phyloP scores from a whole-genome alignment of 2,113 vertebrate genomes.

The Oreochromis aureus region DNA sequence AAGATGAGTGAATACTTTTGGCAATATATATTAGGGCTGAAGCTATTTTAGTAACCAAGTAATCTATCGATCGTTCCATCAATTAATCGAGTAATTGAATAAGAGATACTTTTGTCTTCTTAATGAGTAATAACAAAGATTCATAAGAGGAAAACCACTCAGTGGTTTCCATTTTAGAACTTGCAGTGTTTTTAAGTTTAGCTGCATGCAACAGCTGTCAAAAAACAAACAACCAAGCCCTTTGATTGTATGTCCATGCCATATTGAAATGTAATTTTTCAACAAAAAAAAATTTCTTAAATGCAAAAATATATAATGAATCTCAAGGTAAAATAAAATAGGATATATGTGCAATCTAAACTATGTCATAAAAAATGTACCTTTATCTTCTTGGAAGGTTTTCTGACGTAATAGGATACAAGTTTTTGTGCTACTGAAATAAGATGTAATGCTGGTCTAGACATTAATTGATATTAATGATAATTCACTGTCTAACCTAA shows the following conservation, averaged over 20 bases:
- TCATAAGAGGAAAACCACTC: not conserved
- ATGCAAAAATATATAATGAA: not conserved
- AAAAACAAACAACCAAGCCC: not conserved
- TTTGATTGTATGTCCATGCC: not conserved
- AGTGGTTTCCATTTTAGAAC: not conserved
- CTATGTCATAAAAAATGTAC: not conserved
- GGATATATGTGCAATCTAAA: not conserved
- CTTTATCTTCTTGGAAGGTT: not conserved
- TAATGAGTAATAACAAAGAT: not conserved
- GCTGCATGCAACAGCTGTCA: fast-evolving
- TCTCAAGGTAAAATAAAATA: not conserved
- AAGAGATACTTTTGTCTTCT: not conserved
- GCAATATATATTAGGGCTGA: not conserved
- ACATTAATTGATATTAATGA: not conserved
- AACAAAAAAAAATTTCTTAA: no score
- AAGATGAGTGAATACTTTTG: not conserved
- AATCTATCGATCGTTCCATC: not conserved
- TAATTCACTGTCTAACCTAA: not conserved
- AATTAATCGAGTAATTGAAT: not conserved
- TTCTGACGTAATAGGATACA: not conserved
- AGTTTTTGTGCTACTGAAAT: not conserved
- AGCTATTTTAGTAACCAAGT: not conserved
- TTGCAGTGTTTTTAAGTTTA: not conserved
- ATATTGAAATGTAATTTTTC: not conserved
- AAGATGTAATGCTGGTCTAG: not conserved